Conservation (phyloP, 1,140 invertebrate genomes). For the Conus betulinus region DNA sequence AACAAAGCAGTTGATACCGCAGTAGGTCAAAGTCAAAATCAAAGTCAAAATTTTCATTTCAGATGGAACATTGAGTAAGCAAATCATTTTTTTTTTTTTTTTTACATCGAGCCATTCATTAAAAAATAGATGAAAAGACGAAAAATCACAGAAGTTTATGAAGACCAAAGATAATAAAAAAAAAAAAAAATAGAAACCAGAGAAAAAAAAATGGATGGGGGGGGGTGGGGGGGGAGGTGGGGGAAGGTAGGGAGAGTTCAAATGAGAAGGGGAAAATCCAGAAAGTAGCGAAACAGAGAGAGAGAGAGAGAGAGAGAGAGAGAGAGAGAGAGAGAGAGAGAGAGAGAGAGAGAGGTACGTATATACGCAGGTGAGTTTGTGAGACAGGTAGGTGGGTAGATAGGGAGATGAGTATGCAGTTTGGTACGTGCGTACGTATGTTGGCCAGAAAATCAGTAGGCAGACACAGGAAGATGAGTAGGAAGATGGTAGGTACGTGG, state of each 20-base stretch:
- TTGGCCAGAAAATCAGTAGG: too few species aligned
- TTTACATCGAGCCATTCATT: too few species aligned
- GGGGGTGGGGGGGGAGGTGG: neutral
- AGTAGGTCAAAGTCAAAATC: too few species aligned
- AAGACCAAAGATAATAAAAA: neutral
- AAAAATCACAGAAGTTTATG: neutral
- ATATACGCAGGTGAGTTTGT: neutral
- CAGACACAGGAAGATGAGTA: too few species aligned
- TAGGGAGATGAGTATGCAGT: neutral
- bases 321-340: slow-evolving; percentile 17
- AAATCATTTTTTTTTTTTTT: too few species aligned
- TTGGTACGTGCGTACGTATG: neutral
- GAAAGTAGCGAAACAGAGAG: neutral
- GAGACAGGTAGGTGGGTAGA: neutral
- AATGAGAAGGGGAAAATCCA: neutral
- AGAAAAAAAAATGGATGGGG: neutral
- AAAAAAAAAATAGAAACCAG: neutral
- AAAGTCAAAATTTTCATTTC: too few species aligned
- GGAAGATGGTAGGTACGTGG: too few species aligned
- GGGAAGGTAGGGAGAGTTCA: neutral
- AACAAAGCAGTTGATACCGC: neutral
- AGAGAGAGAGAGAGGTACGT: neutral
- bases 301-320: slow-evolving; percentile 28
- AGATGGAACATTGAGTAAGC: too few species aligned
- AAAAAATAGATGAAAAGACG: neutral